A percentile compares a stretch with the other conserved stretches of the same genome.
phyloP scores from a whole-genome alignment of 2,113 vertebrate species.

The Gnathonemus echidnorhynchus region DNA sequence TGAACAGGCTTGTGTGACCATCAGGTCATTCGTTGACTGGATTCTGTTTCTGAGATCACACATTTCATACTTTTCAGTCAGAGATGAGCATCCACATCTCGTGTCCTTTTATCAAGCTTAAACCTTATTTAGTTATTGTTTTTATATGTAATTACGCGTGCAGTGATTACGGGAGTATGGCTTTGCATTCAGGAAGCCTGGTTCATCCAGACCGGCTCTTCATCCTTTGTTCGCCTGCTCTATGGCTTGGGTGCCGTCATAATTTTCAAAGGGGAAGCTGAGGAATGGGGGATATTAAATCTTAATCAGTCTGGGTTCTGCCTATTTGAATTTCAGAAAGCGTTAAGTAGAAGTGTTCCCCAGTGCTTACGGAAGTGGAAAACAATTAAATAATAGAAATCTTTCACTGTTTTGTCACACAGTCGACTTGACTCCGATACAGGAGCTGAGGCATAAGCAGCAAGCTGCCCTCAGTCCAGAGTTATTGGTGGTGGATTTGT shows the following conservation, averaged over 20 bases:
- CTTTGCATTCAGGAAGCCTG: background rate
- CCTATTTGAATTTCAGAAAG: slow-evolving; percentile 64
- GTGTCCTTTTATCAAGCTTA: background rate
- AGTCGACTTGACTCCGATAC: slow-evolving; percentile 16
- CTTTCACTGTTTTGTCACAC: slow-evolving; percentile 47
- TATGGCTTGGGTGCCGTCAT: slow-evolving; percentile 44
- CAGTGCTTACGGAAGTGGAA: slow-evolving; percentile 62
- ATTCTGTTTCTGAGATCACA: background rate
- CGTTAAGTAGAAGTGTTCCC: slow-evolving; percentile 62
- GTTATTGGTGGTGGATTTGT: background rate
- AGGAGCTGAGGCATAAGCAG: background rate
- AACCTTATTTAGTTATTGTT: slow-evolving; percentile 1
- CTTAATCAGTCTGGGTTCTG: slow-evolving; percentile 68
- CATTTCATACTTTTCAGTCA: background rate
- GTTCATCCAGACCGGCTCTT: slow-evolving; percentile 43
- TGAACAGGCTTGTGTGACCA: slow-evolving; percentile 2
- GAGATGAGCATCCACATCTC: background rate
- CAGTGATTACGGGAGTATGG: background rate
- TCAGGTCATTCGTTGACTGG: background rate
- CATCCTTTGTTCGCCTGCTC: slow-evolving; percentile 56
- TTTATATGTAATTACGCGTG: background rate
- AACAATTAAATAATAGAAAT: slow-evolving; percentile 65
- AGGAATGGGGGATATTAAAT: slow-evolving; percentile 68
- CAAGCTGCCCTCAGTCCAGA: background rate
- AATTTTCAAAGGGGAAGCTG: slow-evolving; percentile 55